Base-by-base conservation (phyloP, 2,888 invertebrate species). In the Synanthedon myopaeformis region DNA sequence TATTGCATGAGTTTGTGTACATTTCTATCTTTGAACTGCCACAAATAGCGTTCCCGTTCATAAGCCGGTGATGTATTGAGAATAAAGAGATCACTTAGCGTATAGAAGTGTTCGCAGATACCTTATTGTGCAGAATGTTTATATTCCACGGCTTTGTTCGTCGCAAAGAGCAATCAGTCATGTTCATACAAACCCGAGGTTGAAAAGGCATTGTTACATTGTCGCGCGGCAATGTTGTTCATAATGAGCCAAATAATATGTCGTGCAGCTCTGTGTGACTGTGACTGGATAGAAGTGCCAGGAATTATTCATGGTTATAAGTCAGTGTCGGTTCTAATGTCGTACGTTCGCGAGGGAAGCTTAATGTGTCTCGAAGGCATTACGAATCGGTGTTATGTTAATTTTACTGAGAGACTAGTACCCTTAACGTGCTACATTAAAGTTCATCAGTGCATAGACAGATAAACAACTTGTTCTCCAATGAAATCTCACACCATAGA, bases 101-200 rank as follows among this genome's bases (percentile, higher is more conserved):
- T 6, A 13, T 4, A 45, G 45, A 45, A 45, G 45, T 13, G 45
- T 45, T 45, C 45, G 45, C 45, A 45, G 45, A 35, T 28, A 12
- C 12, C 59, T 57, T 68, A 72, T 74, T 67, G 71, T 70, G 74
- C 74, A 70, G 72, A 76, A 76, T 79, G 76, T 79, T 82, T 82
- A 75, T 73, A 75, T 79, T 76, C 66, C 61, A 68, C 66, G 76
- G 67, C 76, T 79, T 81, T 77, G 81, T 80, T 71, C 70, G 74
- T 66, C 67, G 70, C 73, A 74, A 76, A 72, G 74, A 70, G 77
- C 79, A 79, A 84, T 84, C 82, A 83, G 77, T 83, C 82, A 83
- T 79, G 82, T 78, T 74, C 74, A 75, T 72, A 80, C 77, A 80
- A 74, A 76, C 79, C 76, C 69, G 71, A 67, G 72, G 74, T 74